Base-by-base conservation (phyloP, 2,113 vertebrate genomes). In the Amblyopsis rosae region DNA sequence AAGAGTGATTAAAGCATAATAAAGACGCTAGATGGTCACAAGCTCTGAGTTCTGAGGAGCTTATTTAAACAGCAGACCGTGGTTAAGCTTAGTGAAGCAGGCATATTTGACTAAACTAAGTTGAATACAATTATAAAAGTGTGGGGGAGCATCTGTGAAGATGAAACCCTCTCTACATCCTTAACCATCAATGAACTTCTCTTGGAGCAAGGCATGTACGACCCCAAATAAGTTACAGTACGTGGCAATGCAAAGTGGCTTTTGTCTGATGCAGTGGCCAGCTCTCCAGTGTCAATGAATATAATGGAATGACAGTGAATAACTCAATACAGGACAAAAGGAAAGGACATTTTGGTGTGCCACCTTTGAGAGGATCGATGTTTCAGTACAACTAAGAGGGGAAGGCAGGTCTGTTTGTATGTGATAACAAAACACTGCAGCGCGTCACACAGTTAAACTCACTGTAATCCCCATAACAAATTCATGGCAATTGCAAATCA, bases 1-100 rank as follows among this genome's bases (percentile, higher is more conserved):
- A 75, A 70, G 69, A 67, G 76, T 83, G 83, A 88, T 86, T 87
- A 87, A 86, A 87, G 70, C 67, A 70, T 87, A 86, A 89, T 84
- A 70, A 89, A 81, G 81, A 81, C 71, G 77, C 76, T 66, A n/a
- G 70, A 67, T n/a, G 62, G 79, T 72, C 69, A 66, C 75, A 59
- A 74, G 15, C 59, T 50, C 16, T 68, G 48, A 61, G 51, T 72
- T 65, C 51, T 73, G 53, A 49, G 70, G 48, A 73, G 75, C 63
- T 61, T 61, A 46, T 46, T 46, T 48, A 26, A 70, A 66, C 56
- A 54, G 71, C 54, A 50, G 59, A 11, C 13, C 17, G 47, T 65
- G 26, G 62, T 33, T 47, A 58, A 69, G 12, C 64, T 67, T 67
- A 49, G 53, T 53, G 51, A 59, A 12, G 58, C 35, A 41, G 35